Evolutionary conservation across 2,113 vertebrate genomes (phyloP), one percentile per base, ranked within the genome.

Genomic region (Peucedramus taeniatus): DNA sequence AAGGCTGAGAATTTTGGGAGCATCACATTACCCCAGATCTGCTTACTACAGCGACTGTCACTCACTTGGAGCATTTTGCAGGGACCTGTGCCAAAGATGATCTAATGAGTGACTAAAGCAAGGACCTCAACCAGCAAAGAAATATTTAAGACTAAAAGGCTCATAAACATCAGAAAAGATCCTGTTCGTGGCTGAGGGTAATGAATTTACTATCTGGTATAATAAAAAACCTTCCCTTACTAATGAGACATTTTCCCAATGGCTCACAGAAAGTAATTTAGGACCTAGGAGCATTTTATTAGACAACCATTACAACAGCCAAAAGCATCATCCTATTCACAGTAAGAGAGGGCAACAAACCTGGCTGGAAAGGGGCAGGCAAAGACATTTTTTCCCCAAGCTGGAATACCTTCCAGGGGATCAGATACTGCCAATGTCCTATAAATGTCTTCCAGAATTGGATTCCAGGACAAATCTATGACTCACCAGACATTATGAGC

Each of bases 381-480:
- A 17, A 91, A 84, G 11, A 24, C 64, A 71, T 56, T 69, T 66
- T 39, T 51, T 42, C 7, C 22, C 71, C 71, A 70, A 72, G 54
- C 70, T 68, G 63, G 30, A 90, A 87, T 44, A 85, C 10, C 66
- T 68, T 71, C 65, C 53, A 44, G 24, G 27, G 72, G 63, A 72
- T 59, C 70, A 93, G 83, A 89, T 60, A 89, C 35, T 39, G 64
- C 18, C 84, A 47, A 50, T 33, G 39, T 66, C 94, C 83, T 60
- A 61, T 66, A 94, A 95, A 89, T 12, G 22, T 78, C 86, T 89
- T 59, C 72, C 85, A 92, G 88, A 95, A 95, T 66, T 86, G 56
- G 68, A 94, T 94, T 94, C 88, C 90, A 92, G 90, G 88, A 90
- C 85, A 90, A 72, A 90, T 63, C 93, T 82, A 30, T 96, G 96